A percentile compares a stretch with the other conserved stretches of the same genome.
These are phyloP conservation scores for Deilephila porcellus DNA, from an alignment of 2,888 invertebrate genomes.

Conservation along the genomic window DNA sequence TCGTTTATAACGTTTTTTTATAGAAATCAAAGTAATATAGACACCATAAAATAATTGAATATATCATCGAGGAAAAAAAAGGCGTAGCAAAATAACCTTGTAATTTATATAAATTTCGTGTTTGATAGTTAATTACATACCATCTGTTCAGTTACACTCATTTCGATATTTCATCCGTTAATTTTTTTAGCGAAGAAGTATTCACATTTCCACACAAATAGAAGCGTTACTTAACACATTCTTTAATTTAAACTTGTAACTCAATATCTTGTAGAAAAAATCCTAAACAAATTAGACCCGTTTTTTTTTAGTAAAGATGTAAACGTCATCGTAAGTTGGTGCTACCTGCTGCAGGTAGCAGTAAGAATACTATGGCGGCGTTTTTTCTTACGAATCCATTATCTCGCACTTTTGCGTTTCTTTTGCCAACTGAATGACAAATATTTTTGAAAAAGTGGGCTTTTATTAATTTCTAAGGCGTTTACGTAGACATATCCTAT, in stretches of 20 bases:
- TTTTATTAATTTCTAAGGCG: neutral
- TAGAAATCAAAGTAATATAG: neutral
- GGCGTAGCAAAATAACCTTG: too few species aligned
- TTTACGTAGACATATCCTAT: neutral
- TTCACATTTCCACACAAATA: neutral
- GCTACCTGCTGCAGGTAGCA: constrained; percentile 28
- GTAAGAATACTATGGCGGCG: constrained; percentile 29
- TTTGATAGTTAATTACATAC: neutral
- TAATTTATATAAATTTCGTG: neutral
- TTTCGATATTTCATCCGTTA: neutral
- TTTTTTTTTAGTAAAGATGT: neutral
- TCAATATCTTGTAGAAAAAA: constrained; percentile 1
- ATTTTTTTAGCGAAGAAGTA: neutral
- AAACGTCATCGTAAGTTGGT: constrained; percentile 1
- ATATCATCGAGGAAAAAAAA: too few species aligned
- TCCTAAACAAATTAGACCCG: neutral
- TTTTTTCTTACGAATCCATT: constrained; percentile 4
- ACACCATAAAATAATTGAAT: too few species aligned
- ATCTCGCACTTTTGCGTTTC: neutral
- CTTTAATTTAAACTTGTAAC: constrained; percentile 1
- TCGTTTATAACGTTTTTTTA: neutral
- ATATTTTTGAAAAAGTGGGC: neutral
- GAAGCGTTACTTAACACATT: neutral
- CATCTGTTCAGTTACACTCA: neutral
- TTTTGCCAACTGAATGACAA: neutral